Base-by-base conservation (phyloP, 2,113 vertebrate species). In the Oceanites oceanicus region DNA sequence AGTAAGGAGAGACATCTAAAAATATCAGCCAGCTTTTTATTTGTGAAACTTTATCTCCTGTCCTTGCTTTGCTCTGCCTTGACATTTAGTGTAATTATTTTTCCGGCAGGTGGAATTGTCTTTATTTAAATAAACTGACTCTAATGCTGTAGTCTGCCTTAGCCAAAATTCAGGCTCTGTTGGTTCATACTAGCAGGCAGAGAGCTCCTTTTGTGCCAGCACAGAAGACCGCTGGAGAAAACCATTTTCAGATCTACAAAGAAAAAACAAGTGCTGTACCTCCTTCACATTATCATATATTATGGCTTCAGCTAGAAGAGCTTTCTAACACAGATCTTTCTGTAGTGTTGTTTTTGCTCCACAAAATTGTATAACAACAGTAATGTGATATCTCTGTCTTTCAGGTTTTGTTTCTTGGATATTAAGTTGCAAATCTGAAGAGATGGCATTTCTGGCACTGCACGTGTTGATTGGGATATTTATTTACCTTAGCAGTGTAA, bases 381-480 rank as follows among this genome's bases (percentile, higher is more conserved):
- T 96, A 96, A 97, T 22, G 50, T 34, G 67, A n/a, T 82, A 56
- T 88, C 17, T 96, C 49, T 95, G 77, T 97, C 85, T 97, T 98
- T 96, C 97, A 96, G 98, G 96, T 98, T 95, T 94, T 1, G 0
- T 78, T 91, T 91, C 91, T 96, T 95, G 98, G 97, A 98, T 97
- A 82, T 96, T 97, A 96, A 95, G 47, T 94, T 96, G 74, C 65
- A 83, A 71, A 82, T 83, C 95, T 93, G 96, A 97, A 96, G 97
- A 98, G 87, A 98, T 98, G 98, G 97, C 98, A 50, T 95, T 97
- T 94, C 94, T 74, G 89, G 72, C 44, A 21, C 73, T 98, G 85
- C 96, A 94, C 3, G 1, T 97, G 89, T 95, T 98, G 95, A 89
- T 98, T 88, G 97, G 98, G 88, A 83, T 98, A 94, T 97, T 98